Conservation (phyloP, 2,113 vertebrate genomes). For the rabbit (Oryctolagus cuniculus) region DNA sequence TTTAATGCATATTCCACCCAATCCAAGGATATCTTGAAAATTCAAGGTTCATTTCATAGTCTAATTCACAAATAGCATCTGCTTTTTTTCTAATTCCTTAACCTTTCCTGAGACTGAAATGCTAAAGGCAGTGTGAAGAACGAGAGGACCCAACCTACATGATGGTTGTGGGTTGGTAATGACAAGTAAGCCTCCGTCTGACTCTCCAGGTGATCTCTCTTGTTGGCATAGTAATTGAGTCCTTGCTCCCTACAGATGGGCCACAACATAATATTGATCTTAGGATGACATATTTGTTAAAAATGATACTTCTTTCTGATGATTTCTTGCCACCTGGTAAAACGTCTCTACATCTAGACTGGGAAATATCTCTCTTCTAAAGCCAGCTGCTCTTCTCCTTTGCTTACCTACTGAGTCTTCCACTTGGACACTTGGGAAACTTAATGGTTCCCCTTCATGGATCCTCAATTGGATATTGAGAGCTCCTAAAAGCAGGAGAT, state of each 20-base stretch:
- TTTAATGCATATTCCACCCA: background rate
- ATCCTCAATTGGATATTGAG: background rate
- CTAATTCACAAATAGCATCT: background rate
- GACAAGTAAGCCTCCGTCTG: background rate
- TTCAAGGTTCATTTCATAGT: background rate
- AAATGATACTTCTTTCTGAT: background rate
- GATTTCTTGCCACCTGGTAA: background rate
- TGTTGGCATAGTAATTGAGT: background rate
- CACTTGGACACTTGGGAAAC: background rate
- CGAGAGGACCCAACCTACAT: accelerated
- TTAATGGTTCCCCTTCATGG: background rate
- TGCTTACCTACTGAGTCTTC: background rate
- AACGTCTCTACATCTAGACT: background rate
- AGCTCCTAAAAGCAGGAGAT: background rate
- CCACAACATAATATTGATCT: background rate
- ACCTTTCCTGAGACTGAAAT: background rate
- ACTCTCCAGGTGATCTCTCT: background rate
- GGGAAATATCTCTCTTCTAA: background rate
- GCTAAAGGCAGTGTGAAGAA: background rate
- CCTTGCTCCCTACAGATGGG: background rate
- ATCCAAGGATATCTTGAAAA: background rate
- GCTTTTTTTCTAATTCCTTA: background rate
- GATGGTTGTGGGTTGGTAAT: background rate
- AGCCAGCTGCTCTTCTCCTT: background rate
- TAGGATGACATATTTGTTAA: background rate